phyloP scores from a whole-genome alignment of 2,797 vertebrate genomes.

The Danio aesculapii region DNA sequence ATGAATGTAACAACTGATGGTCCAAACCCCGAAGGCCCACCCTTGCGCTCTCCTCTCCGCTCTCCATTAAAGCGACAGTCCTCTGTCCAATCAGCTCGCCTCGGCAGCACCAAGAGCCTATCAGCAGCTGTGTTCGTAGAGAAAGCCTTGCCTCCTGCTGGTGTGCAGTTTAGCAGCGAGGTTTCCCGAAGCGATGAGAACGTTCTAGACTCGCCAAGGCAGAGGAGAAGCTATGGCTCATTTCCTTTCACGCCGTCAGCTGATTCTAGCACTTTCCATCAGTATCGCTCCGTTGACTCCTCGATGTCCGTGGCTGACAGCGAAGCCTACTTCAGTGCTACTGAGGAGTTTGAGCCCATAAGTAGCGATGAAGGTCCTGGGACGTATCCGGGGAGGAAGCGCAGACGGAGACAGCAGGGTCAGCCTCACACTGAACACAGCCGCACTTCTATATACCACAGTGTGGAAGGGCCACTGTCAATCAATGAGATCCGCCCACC shows the following conservation, averaged over 20 bases:
- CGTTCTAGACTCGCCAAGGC: constrained; percentile 93
- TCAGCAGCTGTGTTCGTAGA: constrained; percentile 93
- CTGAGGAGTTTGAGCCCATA: constrained; percentile 96
- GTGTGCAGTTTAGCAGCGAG: constrained; percentile 95
- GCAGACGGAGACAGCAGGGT: constrained; percentile 86
- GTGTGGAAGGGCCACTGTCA: constrained; percentile 91
- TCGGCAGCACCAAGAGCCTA: constrained; percentile 96
- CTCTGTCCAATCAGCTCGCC: constrained; percentile 90
- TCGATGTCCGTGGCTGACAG: constrained; percentile 98
- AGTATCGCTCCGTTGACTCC: constrained; percentile 96
- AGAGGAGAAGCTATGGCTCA: constrained; percentile 95
- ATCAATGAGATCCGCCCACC: constrained; percentile 84
- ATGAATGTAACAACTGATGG: constrained; percentile 81
- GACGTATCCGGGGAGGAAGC: constrained; percentile 96
- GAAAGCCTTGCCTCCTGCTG: constrained; percentile 85
- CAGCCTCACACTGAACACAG: constrained; percentile 80
- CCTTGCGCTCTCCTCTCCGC: constrained; percentile 89
- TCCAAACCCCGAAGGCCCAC: constrained; percentile 83
- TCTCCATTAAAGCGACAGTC: constrained; percentile 93
- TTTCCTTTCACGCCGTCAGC: constrained; percentile 96
- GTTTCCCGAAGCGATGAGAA: constrained; percentile 97
- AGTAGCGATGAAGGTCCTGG: constrained; percentile 98
- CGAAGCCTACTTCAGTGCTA: constrained; percentile 97
- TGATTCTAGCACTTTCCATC: constrained; percentile 96
- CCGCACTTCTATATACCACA: constrained; percentile 95